Evolutionary conservation across 1,140 invertebrate species (phyloP), one percentile per base, ranked within the genome.

Genomic region (Rhynchophorus ferrugineus): DNA sequence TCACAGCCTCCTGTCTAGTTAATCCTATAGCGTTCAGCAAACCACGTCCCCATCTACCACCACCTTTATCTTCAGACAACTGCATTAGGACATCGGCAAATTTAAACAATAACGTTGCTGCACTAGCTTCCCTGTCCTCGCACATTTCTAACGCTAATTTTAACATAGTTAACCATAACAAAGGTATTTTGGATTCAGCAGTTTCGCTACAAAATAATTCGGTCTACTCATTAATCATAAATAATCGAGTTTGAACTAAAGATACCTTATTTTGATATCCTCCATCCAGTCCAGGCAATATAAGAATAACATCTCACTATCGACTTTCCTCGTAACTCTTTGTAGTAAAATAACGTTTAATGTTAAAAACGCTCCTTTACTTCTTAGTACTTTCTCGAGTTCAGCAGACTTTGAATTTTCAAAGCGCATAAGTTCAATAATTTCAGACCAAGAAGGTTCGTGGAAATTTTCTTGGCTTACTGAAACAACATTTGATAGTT

Each of bases 21-120:
- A 70, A 59, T 11, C 68, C 67, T 11, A 70, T 70, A 7, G 57
- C 68, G 52, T 55, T 67, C 3, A 70, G 49, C 1, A 70, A 35
- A 16, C 62, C 62, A 39, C 60, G 53, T 7, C 64, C 60, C 68
- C 68, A 70, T 50, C 56, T 55, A 13, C 51, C 54, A 11, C 20
- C 45, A 17, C 55, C 57, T 42, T 64, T 65, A 16, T 64, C 59
- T 20, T 68, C 64, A 3, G 66, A 57, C 16, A 62, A 44, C 55
- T 60, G 58, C 8, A 64, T 38, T 17, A 70, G 49, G 33, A 58
- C 51, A 39, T 61, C 53, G 11, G 61, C 53, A 46, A 70, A 70
- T 54, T 61, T 68, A 34, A 65, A 49, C 20, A 70, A 49, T 33
- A 58, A 49, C 3, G 44, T 44, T n/a, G 49, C 63, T 29, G 58